Percentiles rank a stretch among this genome's conserved stretches.
phyloP scores from a whole-genome alignment of 2,888 invertebrate genomes.

The Stratiomys singularior region DNA sequence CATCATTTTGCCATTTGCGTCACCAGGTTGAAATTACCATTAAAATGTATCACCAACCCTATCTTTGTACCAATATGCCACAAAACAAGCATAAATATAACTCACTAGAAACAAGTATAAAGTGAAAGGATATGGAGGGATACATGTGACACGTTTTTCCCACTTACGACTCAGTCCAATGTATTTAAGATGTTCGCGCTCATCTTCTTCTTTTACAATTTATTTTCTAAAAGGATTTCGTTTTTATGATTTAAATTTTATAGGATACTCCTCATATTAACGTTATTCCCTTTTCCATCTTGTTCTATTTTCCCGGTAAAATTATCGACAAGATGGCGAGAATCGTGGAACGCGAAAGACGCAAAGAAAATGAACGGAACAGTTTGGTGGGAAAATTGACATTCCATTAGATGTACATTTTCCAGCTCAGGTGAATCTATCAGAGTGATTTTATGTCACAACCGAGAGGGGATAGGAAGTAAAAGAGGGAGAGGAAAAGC shows the following conservation, averaged over 20 bases:
- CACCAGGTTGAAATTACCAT: too few relatives aligned
- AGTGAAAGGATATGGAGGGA: not conserved
- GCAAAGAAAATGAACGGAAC: not conserved
- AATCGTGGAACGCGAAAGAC: not conserved
- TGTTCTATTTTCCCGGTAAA: not conserved
- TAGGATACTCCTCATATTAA: not conserved
- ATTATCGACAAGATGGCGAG: not conserved
- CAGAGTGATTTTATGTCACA: not conserved
- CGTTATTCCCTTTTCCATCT: too few relatives aligned
- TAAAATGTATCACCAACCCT: too few relatives aligned
- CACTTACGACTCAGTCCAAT: not conserved
- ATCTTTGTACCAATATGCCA: too few relatives aligned
- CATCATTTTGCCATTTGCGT: too few relatives aligned
- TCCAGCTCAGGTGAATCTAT: constrained; percentile 13
- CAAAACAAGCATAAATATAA: not conserved
- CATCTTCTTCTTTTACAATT: not conserved
- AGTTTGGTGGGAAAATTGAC: constrained; percentile 9
- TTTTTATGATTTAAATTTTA: constrained; percentile 13
- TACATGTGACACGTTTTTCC: not conserved
- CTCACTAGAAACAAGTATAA: not conserved
- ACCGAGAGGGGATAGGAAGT: too few relatives aligned
- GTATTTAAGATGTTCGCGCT: not conserved
- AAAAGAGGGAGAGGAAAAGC: not conserved
- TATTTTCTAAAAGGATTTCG: not conserved
- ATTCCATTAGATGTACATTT: constrained; percentile 23